Conservation (phyloP, 2,113 vertebrate genomes). For the Anolis sagrei region DNA sequence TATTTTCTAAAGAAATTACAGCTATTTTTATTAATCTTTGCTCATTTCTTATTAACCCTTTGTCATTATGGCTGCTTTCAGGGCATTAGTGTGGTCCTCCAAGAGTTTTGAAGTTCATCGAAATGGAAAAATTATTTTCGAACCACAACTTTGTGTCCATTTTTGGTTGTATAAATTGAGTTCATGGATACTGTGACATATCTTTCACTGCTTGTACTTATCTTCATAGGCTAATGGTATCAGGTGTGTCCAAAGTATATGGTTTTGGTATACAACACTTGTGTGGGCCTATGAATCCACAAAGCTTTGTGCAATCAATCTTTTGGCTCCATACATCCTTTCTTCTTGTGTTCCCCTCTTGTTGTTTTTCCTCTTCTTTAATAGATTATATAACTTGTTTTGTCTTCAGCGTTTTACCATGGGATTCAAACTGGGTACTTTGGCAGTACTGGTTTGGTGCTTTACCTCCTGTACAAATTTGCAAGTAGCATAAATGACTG, state of each 20-base stretch:
- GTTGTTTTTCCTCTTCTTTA: not conserved
- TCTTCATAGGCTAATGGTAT: not conserved
- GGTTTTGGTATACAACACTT: not conserved
- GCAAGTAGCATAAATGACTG: not conserved
- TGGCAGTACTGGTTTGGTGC: not conserved
- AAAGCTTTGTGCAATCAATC: not conserved
- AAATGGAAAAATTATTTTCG: not conserved
- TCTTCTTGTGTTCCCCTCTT: not conserved
- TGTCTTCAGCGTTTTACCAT: not conserved
- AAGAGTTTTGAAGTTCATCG: not conserved
- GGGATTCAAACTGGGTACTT: not conserved
- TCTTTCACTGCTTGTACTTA: not conserved
- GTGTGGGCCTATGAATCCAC: not conserved
- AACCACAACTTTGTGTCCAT: not conserved
- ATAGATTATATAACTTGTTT: no score
- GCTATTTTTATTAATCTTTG: not conserved
- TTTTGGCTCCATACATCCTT: not conserved
- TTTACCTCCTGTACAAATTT: not conserved
- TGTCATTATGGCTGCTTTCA: not conserved
- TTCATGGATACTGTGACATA: not conserved
- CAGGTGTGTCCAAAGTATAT: not conserved
- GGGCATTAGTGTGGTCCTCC: not conserved
- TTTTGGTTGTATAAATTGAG: not conserved
- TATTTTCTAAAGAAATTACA: slow-evolving; percentile 13
- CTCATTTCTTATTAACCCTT: not conserved